Percentiles rank a stretch among this genome's conserved stretches.
phyloP scores from a whole-genome alignment of 2,113 vertebrate genomes.

The Aspiorhynchus laticeps region DNA sequence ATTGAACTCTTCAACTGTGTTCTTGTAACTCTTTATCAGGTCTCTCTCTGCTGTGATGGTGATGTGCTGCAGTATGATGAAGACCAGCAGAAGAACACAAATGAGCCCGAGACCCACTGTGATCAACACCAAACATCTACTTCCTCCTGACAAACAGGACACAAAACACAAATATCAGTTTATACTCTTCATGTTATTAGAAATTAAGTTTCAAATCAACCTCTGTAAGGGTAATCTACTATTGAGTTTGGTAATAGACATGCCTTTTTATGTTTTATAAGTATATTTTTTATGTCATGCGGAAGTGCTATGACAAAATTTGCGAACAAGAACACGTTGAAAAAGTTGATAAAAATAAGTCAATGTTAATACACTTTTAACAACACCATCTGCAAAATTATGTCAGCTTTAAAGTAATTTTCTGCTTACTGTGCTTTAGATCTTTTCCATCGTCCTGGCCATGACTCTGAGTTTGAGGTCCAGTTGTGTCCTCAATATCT shows the following conservation, averaged over 20 bases:
- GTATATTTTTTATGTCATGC: no score
- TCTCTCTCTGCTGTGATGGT: neutral
- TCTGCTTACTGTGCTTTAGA: neutral
- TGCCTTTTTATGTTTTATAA: no score
- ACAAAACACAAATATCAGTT: neutral
- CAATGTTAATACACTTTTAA: no score
- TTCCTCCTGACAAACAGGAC: neutral
- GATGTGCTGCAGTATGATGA: neutral
- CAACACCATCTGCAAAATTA: no score
- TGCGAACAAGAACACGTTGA: neutral
- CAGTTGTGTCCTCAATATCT: neutral
- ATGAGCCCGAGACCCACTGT: neutral
- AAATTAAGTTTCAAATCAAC: neutral
- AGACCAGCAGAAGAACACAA: conserved; percentile 6
- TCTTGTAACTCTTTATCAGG: neutral
- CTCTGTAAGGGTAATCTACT: neutral
- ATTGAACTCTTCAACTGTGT: neutral
- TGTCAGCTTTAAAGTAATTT: neutral
- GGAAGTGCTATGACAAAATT: neutral
- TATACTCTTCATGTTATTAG: neutral
- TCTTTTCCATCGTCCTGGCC: neutral
- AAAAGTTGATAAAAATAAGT: neutral
- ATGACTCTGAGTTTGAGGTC: neutral
- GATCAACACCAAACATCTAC: neutral
- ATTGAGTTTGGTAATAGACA: no score